These are phyloP conservation scores for Lasioglossum oenotherae DNA, from an alignment of 2,888 invertebrate species.

Conservation along the genomic window DNA sequence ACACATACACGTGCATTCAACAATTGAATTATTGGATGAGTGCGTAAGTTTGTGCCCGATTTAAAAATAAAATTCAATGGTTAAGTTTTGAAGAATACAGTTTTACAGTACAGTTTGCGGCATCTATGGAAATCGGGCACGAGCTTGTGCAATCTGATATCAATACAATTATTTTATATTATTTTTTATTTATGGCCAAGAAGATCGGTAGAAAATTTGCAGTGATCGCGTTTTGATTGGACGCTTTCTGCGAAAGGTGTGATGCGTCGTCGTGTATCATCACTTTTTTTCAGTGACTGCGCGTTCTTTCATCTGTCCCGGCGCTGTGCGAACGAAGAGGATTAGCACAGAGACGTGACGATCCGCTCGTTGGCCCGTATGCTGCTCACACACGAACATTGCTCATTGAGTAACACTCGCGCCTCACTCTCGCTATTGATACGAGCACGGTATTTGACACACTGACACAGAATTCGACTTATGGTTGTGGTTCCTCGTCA, in stretches of 20 bases:
- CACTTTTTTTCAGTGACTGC: neutral
- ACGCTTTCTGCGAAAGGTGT: neutral
- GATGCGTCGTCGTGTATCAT: neutral
- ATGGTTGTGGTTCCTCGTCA: slow-evolving; percentile 10
- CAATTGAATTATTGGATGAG: too few relatives aligned
- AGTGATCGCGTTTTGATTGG: neutral
- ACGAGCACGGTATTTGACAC: slow-evolving; percentile 66
- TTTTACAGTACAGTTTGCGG: too few relatives aligned
- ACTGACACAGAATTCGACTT: slow-evolving; percentile 71
- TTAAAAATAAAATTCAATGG: too few relatives aligned
- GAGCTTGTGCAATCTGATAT: too few relatives aligned
- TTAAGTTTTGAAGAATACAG: too few relatives aligned
- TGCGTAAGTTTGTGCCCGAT: too few relatives aligned
- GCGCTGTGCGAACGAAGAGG: slow-evolving; percentile 7
- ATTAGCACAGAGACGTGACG: slow-evolving; percentile 17
- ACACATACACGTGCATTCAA: too few relatives aligned
- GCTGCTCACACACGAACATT: slow-evolving; percentile 59
- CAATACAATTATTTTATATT: too few relatives aligned
- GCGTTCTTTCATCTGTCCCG: neutral
- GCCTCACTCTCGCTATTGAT: slow-evolving; percentile 71
- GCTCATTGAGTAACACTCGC: slow-evolving; percentile 70
- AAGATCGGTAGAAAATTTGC: too few relatives aligned
- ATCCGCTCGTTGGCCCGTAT: slow-evolving; percentile 35
- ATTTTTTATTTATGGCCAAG: too few relatives aligned
- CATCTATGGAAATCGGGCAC: too few relatives aligned